Evolutionary conservation across 2,113 vertebrate genomes (phyloP), one percentile per base, ranked within the genome.

Genomic region (Sebastes fasciatus): DNA sequence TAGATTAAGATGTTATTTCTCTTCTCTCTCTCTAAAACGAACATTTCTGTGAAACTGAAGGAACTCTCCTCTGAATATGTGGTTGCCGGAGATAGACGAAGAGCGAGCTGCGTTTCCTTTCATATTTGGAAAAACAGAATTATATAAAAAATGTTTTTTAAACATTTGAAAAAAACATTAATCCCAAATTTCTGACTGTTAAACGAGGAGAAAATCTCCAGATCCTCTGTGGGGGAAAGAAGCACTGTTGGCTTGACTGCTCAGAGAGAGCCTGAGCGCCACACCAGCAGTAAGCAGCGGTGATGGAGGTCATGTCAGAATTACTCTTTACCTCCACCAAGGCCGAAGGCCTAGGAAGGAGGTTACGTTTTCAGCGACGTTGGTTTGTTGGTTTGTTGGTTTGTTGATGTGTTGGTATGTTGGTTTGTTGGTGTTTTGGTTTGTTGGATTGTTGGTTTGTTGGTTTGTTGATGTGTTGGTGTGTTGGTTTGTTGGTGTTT

Each of bases 281-380:
- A 17, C 43, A 65, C 48, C 23, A 58, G 61, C 49, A 74, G 60
- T 40, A 40, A 9, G 21, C 26, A 82, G 42, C 73, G n/a, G 67
- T 78, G 77, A 52, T 66, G 17, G 74, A 64, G 71, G 71, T 77
- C 57, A 79, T 46, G 68, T 74, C 48, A 71, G 21, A 54, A 48
- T 4, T 54, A 12, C 75, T 70, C 67, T 51, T 51, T 54, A 54
- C 52, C 26, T 34, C 26, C 26, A 34, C 34, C 34, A 34, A 34
- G 34, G 34, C 34, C 34, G 34, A 4, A 34, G 34, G 34, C 34
- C 34, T 34, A 34, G 34, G 34, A 34, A 34, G 34, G 34, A 34
- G 34, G 34, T 34, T 34, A 34, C 34, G 34, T 34, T 34, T 34
- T 34, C 34, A 34, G 34, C 34, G 34, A 34, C 34, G 34, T 34